Evolutionary conservation across 2,888 invertebrate species (phyloP).

Genomic region (Pherbina coryleti): DNA sequence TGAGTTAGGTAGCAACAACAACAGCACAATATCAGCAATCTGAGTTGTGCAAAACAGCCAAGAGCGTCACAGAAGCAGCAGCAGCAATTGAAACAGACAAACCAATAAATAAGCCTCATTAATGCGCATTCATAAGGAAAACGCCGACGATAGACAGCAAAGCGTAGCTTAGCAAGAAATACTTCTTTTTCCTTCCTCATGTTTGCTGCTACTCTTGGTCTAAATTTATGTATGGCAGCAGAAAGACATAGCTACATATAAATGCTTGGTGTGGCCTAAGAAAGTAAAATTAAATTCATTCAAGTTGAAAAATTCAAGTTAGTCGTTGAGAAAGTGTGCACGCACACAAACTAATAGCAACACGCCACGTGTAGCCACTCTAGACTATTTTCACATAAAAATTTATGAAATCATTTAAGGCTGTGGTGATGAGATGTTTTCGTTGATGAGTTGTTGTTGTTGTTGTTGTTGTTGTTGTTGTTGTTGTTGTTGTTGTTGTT

Average conservation of each 20-base stretch:
- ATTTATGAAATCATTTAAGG: too few species aligned
- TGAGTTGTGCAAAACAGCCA: too few species aligned
- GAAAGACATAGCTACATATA: neutral
- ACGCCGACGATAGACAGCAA: neutral
- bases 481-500: too few species aligned
- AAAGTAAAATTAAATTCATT: neutral
- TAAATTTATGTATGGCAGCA: neutral
- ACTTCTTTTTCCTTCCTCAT: neutral
- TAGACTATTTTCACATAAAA: too few species aligned
- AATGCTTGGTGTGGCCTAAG: neutral
- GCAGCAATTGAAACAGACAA: neutral
- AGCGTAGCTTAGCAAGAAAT: neutral
- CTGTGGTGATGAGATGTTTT: too few species aligned
- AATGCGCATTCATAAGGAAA: slow-evolving; percentile 35
- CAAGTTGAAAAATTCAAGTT: neutral
- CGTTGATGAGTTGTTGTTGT: too few species aligned
- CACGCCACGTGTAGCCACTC: neutral
- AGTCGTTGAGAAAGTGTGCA: neutral
- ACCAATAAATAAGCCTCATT: slow-evolving; percentile 18
- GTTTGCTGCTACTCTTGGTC: too few species aligned
- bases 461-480: too few species aligned
- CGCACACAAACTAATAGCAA: neutral
- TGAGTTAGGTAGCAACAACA: too few species aligned
- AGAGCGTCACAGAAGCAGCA: too few species aligned
- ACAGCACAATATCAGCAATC: too few species aligned